Evolutionary conservation across 2,113 vertebrate genomes (phyloP), one percentile per base, ranked within the genome.

Genomic region (Eublepharis macularius): DNA sequence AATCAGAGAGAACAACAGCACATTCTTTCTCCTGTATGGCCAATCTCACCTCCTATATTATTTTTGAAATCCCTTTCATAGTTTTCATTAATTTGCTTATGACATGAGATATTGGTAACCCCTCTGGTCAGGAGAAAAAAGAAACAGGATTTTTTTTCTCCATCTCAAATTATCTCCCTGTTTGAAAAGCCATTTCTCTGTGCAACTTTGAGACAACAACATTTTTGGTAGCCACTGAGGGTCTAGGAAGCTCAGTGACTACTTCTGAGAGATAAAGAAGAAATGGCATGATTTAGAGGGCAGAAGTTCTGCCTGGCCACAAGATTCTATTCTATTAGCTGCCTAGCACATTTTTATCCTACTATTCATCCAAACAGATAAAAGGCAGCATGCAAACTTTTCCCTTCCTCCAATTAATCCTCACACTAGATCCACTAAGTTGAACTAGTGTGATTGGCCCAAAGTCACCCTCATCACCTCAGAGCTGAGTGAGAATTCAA

Each of bases 21-120:
- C 41, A 45, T 84, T 89, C 60, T 76, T 80, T 78, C 51, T 70
- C 85, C 13, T 70, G 75, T 2, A 80, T 90, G 88, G 88, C 74
- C 41, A 66, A 91, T 85, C 92, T 86, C 75, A 81, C 84, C 72
- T 9, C 74, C 16, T 12, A 49, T 19, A 85, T 63, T 41, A 47
- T 85, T 91, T 93, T 80, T 73, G 49, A 83, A 88, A 77, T 74
- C 83, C 80, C 1, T 84, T 89, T 89, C 80, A 79, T 88, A 1
- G 29, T 93, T 94, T 89, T 89, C 88, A 93, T 91, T 87, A 69
- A 89, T 93, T 88, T 93, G 83, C 82, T 90, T 79, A 7, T 51
- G 70, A 90, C 82, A 77, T 34, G 45, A 14, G 47, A 84, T 70
- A 90, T 90, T 90, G 88, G 77, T 83, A 90, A 81, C 85, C 81